phyloP scores from a whole-genome alignment of 2,113 vertebrate genomes.

The Colaptes auratus region DNA sequence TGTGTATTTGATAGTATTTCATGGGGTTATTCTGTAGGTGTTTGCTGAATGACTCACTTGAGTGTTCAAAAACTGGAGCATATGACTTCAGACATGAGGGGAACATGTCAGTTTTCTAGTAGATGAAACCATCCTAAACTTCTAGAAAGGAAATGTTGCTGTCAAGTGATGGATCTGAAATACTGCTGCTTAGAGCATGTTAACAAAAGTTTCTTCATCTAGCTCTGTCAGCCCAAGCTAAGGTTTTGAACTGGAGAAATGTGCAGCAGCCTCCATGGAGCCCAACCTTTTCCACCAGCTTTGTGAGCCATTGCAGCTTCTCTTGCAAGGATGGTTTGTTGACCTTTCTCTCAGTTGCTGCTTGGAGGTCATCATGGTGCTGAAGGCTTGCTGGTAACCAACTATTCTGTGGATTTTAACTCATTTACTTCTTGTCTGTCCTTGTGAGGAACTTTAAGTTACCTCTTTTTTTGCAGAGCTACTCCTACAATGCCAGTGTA shows the following conservation, averaged over 20 bases:
- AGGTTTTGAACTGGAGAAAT: not conserved
- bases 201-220: not conserved
- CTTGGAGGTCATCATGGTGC: not conserved
- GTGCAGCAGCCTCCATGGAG: not conserved
- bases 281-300: not conserved
- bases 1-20: not conserved
- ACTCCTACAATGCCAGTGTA: not conserved
- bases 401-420: not conserved
- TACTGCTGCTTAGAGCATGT: not conserved
- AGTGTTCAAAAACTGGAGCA: not conserved
- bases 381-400: not conserved
- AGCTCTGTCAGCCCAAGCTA: not conserved
- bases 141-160: not conserved
- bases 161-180: not conserved
- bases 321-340: not conserved
- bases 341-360: not conserved
- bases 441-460: not conserved
- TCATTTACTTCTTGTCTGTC: not conserved
- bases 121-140: not conserved
- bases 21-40: not conserved
- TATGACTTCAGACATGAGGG: not conserved
- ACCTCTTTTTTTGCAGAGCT: not conserved
- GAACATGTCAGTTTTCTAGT: not conserved
- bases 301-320: fast-evolving
- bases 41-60: not conserved